Conservation (phyloP, 2,797 vertebrate species). For the Cossypha niveicapilla region DNA sequence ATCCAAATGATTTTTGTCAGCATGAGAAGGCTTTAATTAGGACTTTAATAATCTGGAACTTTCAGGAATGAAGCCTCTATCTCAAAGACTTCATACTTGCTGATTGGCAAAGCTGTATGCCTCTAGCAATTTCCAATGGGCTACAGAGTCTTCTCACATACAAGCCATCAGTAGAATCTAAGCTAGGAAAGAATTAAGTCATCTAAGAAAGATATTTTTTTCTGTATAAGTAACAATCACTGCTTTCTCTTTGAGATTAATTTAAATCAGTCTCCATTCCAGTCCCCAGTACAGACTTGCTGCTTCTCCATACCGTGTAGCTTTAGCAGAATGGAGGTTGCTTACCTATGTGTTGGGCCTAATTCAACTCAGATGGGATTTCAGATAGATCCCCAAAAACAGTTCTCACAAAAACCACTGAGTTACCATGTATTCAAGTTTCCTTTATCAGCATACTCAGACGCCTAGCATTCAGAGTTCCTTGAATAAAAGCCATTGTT, state of each 20-base stretch:
- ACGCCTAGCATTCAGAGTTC: background rate
- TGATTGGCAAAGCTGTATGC: background rate
- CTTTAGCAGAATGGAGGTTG: background rate
- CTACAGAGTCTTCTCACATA: background rate
- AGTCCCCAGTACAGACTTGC: background rate
- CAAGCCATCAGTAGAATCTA: background rate
- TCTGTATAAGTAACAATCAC: background rate
- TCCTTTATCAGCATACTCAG: background rate
- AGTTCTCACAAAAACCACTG: background rate
- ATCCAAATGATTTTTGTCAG: background rate
- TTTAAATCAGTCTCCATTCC: background rate
- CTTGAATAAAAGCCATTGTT: conserved; percentile 22
- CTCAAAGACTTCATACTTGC: background rate
- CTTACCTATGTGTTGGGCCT: background rate
- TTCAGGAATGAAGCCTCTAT: background rate
- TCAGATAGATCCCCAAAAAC: background rate
- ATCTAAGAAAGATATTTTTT: background rate
- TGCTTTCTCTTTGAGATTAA: background rate
- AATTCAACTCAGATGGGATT: background rate
- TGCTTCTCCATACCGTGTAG: background rate
- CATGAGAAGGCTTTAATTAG: background rate
- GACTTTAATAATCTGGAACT: background rate
- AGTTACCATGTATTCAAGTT: background rate
- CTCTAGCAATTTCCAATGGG: background rate
- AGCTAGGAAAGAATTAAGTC: background rate